Evolutionary conservation across 2,888 invertebrate genomes (phyloP).

Genomic region (Melinaea menophilus): DNA sequence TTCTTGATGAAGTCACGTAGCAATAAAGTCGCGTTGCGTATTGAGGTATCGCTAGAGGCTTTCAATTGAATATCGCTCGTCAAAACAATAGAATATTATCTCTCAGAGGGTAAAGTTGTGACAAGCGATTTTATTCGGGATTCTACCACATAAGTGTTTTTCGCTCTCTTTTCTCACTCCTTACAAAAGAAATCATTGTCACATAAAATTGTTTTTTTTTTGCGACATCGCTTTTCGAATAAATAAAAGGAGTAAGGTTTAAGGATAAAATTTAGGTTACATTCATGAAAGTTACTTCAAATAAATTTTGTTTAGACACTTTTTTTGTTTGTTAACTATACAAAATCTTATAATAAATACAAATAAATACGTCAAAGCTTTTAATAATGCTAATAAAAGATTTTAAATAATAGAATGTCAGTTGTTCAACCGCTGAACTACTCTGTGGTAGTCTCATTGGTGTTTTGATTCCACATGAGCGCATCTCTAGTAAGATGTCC

Average conservation of each 20-base stretch:
- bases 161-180: constrained; percentile 27
- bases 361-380: too few relatives aligned
- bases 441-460: constrained; percentile 88
- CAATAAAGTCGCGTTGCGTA: constrained; percentile 21
- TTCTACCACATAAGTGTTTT: constrained; percentile 38
- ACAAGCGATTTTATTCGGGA: constrained; percentile 39
- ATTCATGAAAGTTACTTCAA: neutral
- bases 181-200: constrained; percentile 36
- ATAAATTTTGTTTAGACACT: neutral
- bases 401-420: too few relatives aligned
- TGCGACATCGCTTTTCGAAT: constrained; percentile 15
- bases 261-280: constrained; percentile 3
- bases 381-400: too few relatives aligned
- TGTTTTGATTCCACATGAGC: constrained; percentile 98
- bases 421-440: too few relatives aligned
- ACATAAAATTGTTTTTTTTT: constrained; percentile 25
- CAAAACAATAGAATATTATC: constrained; percentile 44
- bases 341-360: too few relatives aligned
- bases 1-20: constrained; percentile 23
- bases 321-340: too few relatives aligned
- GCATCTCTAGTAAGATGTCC: constrained; percentile 99
- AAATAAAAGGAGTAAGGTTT: constrained; percentile 22
- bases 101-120: constrained; percentile 37
- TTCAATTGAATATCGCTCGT: constrained; percentile 38
- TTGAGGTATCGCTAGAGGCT: constrained; percentile 34